Evolutionary conservation across 2,113 vertebrate species (phyloP), one percentile per base, ranked within the genome.

Genomic region (Chinchilla lanigera): DNA sequence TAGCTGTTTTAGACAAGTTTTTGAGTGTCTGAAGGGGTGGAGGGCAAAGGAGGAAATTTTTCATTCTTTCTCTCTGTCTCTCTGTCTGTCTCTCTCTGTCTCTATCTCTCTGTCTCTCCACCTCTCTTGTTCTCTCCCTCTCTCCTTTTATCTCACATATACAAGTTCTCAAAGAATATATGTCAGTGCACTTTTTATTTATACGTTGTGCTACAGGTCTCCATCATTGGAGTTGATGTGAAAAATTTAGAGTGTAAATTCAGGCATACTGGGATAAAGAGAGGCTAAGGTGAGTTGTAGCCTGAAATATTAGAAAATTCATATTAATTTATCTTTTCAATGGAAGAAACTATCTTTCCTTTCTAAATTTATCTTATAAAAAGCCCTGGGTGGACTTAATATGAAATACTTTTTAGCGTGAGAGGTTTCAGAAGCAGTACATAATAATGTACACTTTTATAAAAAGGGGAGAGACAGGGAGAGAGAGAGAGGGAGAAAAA

Each of bases 1-100:
- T 91, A 96, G 52, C 80, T 92, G 63, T 81, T 95, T 92, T 92
- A 96, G 92, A 95, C 86, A 90, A 96, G 84, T 78, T 96, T 97
- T 69, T 47, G 88, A 93, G 73, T 60, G 24, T 83, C 90, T 96
- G 86, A 93, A 52, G 73, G 69, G 50, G 50, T 22, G 22, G 52
- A 87, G 52, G 81, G n/a, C 33, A 88, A 60, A 65, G 8, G 44
- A 65, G 86, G 24, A 67, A 38, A 30, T 33, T 89, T 92, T 56
- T 78, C 63, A 38, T 6, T 54, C 52, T 67, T 5, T 19, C 26
- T 28, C 26, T 41, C 47, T 41, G 3, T 71, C 38, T 12, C 16
- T 71, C 38, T 41, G 2, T 69, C 65, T 67, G 11, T 71, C 69
- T 41, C 19, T 8, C 33, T 41, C 44, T 28, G 20, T 20, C 20